Evolutionary conservation across 2,113 vertebrate species (phyloP).

Genomic region (Suncus etruscus): DNA sequence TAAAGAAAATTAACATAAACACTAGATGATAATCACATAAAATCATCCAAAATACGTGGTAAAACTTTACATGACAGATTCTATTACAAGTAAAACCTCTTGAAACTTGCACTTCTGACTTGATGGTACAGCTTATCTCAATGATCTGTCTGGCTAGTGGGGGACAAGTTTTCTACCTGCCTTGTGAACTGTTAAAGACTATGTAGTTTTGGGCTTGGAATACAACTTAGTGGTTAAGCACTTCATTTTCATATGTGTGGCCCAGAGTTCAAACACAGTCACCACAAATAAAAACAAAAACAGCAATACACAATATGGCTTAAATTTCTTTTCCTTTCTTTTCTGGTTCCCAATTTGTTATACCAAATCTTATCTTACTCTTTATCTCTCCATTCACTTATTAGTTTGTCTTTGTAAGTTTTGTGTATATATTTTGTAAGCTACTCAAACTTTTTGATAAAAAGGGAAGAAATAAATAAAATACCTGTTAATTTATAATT

Average conservation of each 20-base stretch:
- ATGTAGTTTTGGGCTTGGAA: too few species aligned
- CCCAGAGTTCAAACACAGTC: too few species aligned
- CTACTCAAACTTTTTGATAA: constrained; percentile 47
- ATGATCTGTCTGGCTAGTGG: background rate
- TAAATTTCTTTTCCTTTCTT: background rate
- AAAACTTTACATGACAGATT: background rate
- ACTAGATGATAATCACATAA: background rate
- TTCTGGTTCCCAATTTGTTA: background rate
- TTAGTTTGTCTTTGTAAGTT: background rate
- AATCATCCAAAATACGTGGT: background rate
- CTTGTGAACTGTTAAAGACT: background rate
- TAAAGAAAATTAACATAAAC: too few species aligned
- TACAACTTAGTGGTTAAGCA: too few species aligned
- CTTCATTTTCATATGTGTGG: too few species aligned
- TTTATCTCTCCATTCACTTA: constrained; percentile 3
- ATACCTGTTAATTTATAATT: background rate
- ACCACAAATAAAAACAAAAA: too few species aligned
- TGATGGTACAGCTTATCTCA: background rate
- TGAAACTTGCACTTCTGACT: background rate
- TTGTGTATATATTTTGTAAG: constrained; percentile 16
- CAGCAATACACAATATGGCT: background rate
- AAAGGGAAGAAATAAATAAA: constrained; percentile 21
- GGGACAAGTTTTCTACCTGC: background rate
- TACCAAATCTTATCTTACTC: background rate
- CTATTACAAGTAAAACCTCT: constrained; percentile 20